Conservation (phyloP, 92 coral and sea anemone genomes). For the Zoanthus gigantus region DNA sequence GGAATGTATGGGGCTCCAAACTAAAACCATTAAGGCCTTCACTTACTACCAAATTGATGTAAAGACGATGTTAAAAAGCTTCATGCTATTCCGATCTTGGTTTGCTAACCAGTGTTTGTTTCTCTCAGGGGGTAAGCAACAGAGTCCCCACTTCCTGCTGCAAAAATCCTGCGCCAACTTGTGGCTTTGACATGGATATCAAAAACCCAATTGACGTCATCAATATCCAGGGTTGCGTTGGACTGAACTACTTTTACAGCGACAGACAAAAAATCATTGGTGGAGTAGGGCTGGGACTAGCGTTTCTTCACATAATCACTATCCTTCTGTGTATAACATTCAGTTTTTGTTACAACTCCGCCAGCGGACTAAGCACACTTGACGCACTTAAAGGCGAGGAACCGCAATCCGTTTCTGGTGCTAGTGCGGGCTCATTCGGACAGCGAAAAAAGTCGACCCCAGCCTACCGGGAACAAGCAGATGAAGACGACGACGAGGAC, state of each 20-base stretch:
- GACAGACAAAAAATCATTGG: constrained; percentile 80
- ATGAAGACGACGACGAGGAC: constrained; percentile 74
- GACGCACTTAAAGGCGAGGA: constrained; percentile 93
- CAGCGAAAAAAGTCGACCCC: constrained; percentile 56
- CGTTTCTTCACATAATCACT: constrained; percentile 81
- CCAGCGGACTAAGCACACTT: constrained; percentile 90
- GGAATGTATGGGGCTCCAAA: no score
- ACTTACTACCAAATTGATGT: no score
- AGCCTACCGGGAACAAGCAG: constrained; percentile 75
- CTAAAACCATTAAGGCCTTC: no score
- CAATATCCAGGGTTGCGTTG: constrained; percentile 92
- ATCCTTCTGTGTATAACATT: constrained; percentile 74
- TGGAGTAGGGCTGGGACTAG: constrained; percentile 93
- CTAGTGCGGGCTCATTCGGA: constrained; percentile 61
- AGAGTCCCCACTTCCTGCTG: constrained; percentile 95
- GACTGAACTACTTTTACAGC: constrained; percentile 83
- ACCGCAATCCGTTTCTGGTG: constrained; percentile 63
- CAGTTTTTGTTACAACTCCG: constrained; percentile 82
- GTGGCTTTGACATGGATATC: constrained; percentile 95
- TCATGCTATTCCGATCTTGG: no score
- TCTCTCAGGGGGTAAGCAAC: constrained; percentile 78
- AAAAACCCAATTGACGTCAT: constrained; percentile 98
- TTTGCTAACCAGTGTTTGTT: neutral
- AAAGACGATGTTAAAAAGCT: no score
- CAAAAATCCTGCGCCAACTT: constrained; percentile 82